Conservation (phyloP, 2,113 vertebrate species). For the Scomber japonicus region DNA sequence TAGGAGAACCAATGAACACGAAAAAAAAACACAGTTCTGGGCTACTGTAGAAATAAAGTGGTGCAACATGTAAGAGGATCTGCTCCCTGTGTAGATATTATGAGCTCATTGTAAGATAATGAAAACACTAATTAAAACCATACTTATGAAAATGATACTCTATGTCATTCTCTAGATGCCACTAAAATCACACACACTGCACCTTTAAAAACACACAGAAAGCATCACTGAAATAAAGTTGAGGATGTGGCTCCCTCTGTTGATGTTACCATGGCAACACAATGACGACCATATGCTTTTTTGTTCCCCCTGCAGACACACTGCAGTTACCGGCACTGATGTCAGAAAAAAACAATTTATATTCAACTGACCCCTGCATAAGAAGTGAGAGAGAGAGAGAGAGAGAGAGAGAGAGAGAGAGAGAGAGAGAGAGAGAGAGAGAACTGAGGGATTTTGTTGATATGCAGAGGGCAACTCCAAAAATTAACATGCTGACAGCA, state of each 20-base stretch:
- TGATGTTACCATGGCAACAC: slow-evolving; percentile 67
- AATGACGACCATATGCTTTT: slow-evolving; percentile 12
- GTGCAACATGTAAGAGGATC: too few species aligned
- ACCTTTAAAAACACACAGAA: not conserved
- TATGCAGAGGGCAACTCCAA: not conserved
- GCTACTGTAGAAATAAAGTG: too few species aligned
- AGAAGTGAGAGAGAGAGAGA: not conserved
- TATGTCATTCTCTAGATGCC: too few species aligned
- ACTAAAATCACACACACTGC: too few species aligned
- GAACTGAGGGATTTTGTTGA: slow-evolving; percentile 25
- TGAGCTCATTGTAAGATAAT: too few species aligned
- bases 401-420: not conserved
- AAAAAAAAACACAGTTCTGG: too few species aligned
- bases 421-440: not conserved
- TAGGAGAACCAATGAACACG: too few species aligned
- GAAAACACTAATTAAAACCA: too few species aligned
- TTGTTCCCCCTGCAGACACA: slow-evolving; percentile 16
- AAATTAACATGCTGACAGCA: slow-evolving; percentile 42
- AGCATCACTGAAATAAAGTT: slow-evolving; percentile 16
- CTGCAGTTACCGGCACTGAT: slow-evolving; percentile 35
- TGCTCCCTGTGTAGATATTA: too few species aligned
- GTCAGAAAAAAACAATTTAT: slow-evolving; percentile 2
- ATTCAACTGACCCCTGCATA: slow-evolving; percentile 2
- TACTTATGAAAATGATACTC: too few species aligned
- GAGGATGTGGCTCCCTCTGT: slow-evolving; percentile 51